Base-by-base conservation (phyloP, 2,113 vertebrate species). In the Tragelaphus buxtoni region DNA sequence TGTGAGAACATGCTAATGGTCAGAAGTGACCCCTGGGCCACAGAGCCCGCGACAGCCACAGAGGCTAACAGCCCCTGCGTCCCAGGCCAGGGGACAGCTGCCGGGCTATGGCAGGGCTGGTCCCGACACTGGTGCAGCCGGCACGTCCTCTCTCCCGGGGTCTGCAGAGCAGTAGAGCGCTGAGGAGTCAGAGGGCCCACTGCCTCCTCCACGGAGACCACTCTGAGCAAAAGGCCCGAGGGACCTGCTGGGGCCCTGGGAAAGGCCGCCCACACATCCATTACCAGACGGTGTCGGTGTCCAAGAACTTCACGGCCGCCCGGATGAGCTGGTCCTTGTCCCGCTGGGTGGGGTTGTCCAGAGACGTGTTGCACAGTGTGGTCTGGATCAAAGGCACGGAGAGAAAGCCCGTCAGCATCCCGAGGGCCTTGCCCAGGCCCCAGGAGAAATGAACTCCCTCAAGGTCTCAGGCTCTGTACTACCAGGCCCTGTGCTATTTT, bases 231-330 rank as follows among this genome's bases (percentile, higher is more conserved):
- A 42, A 0, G 39, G 69, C 63, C 81, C 17, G 9, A 55, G 58
- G 86, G 51, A 51, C 39, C 49, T 4, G 2, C 35, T 35, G 12
- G 3, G 30, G 32, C 76, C 77, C 20, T 42, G 45, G 22, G 79
- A 82, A 39, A 86, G 18, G 42, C 84, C 53, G 7, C 90, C 83
- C 83, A 53, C 81, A 61, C n/a, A 12, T 80, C 65, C 93, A 90
- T 0, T 98, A 99, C 99, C 99, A 99, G 97, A 99, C 82, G 1
- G 99, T 99, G 97, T 99, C 99, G 0, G 99, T 99, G 89, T 99
- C 99, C 98, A 99, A 98, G 97, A 99, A 99, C 98, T 99, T 99
- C 84, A 99, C 97, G 1, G 99, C 99, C 0, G 99, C 99, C 2
- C 22, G 97, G 97, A 99, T 99, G 95, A 99, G 98, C 96, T 99